Conservation (phyloP, 2,797 vertebrate genomes). For the Sebastes hubbsi region DNA sequence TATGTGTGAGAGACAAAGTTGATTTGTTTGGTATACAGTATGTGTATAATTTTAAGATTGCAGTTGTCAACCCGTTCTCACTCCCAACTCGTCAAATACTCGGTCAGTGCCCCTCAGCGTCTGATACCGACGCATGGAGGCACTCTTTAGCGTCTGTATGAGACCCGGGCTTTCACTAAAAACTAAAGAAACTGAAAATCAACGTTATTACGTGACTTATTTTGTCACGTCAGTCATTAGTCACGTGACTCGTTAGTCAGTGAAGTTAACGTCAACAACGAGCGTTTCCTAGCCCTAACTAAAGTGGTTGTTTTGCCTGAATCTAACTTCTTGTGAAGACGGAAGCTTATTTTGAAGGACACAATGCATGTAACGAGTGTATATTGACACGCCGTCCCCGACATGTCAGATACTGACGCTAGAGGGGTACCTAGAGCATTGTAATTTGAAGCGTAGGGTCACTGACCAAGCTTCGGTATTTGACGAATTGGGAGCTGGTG, state of each 20-base stretch:
- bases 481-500: not conserved
- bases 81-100: not conserved
- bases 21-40: not conserved
- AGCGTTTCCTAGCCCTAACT: not conserved
- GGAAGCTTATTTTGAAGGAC: not conserved
- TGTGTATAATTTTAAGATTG: not conserved
- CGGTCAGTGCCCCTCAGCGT: not conserved
- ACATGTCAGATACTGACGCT: accelerated
- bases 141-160: not conserved
- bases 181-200: too few relatives aligned
- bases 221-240: not conserved
- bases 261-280: not conserved
- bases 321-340: not conserved
- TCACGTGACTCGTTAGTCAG: accelerated
- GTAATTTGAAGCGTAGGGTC: not conserved
- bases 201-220: not conserved
- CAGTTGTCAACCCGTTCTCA: not conserved
- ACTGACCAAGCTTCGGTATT: not conserved
- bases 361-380: not conserved
- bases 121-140: not conserved
- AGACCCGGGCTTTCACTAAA: not conserved
- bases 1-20: not conserved
- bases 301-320: not conserved
- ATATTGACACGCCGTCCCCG: not conserved
- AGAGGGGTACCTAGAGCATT: not conserved